These are phyloP conservation scores for Meriones unguiculatus DNA, from an alignment of 2,113 vertebrate genomes.

Conservation along the genomic window DNA sequence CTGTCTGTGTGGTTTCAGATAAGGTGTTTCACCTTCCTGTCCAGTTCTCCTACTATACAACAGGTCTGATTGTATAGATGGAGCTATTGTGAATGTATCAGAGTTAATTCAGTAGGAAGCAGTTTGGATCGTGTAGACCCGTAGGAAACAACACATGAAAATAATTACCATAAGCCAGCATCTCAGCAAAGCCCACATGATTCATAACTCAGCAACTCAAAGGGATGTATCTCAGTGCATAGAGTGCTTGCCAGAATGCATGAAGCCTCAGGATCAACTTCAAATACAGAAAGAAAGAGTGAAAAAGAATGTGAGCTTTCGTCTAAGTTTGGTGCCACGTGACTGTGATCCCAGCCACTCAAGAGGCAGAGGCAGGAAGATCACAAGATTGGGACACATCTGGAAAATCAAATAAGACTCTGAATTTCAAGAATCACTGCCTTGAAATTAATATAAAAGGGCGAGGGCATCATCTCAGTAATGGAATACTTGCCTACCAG, in stretches of 20 bases:
- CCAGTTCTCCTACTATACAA: background rate
- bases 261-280: background rate
- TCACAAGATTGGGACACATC: no score
- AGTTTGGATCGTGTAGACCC: no score
- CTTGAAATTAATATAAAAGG: background rate
- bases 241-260: background rate
- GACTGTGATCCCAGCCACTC: background rate
- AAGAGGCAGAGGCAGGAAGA: no score
- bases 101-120: background rate
- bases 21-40: background rate
- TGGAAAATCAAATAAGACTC: background rate
- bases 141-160: background rate
- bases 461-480: background rate
- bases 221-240: background rate
- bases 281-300: background rate
- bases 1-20: background rate
- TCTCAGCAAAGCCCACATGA: no score
- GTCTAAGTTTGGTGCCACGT: background rate
- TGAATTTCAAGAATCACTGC: no score
- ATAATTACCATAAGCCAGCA: background rate
- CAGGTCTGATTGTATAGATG: background rate
- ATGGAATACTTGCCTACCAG: no score
- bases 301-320: background rate
- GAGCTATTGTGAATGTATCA: background rate
- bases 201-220: background rate